Base-by-base conservation (phyloP, 2,888 invertebrate species). In the Eupeodes luniger region DNA sequence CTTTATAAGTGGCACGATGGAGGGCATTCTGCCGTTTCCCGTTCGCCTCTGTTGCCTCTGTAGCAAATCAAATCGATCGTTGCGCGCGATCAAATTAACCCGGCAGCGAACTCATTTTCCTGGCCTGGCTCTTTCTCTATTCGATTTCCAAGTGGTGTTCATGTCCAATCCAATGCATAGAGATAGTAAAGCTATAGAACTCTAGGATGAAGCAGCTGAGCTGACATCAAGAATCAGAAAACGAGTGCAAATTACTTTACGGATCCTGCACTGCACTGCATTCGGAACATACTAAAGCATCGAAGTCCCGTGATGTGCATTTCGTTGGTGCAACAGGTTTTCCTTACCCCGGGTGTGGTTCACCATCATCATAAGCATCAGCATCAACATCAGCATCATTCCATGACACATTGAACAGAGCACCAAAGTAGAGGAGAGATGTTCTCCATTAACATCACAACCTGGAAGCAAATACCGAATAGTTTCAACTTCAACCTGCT, bases 401-500 rank as follows among this genome's bases (percentile, higher is more conserved):
- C 19, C 62, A 67, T 77, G 55, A 51, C 77, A 81, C 62, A 84
- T 74, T 64, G 36, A 76, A 19, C 67, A 51, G 74, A 70, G 61
- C 51, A 62, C 62, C 44, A 57, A 19, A 64, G 27, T 40, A 57
- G 59, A 19, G 10, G 55, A 19, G 12, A 51, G 40, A 27, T 40
- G 57, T 49, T 66, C 76, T 78, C 81, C 70, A 81, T 77, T 81
- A 81, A 62, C 74, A 74, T 9, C 5, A 40, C 74, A 75, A 84
- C 87, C 86, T 83, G 87, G 87, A 87, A 83, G 78, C 79, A 75
- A 76, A 76, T 83, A 76, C 74, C 81, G 77, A 88, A 88, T 75
- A 84, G 88, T 75, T 88, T 88, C 88, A 88, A 88, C 88, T 88
- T 85, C 88, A 88, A 88, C 88, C 88, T 88, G 88, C 88, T 88